Evolutionary conservation across 2,888 invertebrate genomes (phyloP), one percentile per base, ranked within the genome.

Genomic region (Nineta flava): DNA sequence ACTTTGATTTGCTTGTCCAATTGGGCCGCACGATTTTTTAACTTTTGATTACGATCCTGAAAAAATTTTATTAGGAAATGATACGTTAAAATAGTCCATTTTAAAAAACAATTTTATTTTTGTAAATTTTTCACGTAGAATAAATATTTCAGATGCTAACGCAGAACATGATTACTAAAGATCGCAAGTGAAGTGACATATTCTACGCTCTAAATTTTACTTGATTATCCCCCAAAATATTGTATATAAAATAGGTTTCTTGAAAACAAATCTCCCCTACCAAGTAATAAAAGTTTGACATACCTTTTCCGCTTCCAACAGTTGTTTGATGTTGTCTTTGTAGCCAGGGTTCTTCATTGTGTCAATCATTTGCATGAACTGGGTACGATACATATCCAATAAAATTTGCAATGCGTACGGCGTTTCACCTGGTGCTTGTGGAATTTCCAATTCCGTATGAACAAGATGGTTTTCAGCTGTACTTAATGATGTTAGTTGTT

Each of bases 1-100:
- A 88, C 85, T 64, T 83, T 86, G 54, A 95, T 92, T 72, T 94
- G 92, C 64, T 91, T 91, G 61, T 94, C 92, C 57, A 95, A 70
- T 65, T 92, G 90, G n/a, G 84, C 84, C 42, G 87, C 86, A 51
- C 91, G 79, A 50, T 81, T 84, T 65, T 84, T 83, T 54, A 93
- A 68, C 59, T 83, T 83, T 58, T 82, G 77, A 67, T 91, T 90
- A 51, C 84, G 76, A 61, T 87, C 84, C 76, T 83, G 69, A 46
- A 64, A 64, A 57, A 55, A 56, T 51, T 49, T 51, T 53, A 31
- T 16, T 16, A 34, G 26, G 7, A 26, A 26, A 26, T 26, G 26
- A 26, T 26, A 26, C 26, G 26, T 26, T 26, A 26, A 7, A 26
- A 26, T 42, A 42, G 6, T 26, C 26, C 26, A 26, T 26, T 26